phyloP scores from a whole-genome alignment of 1,140 invertebrate genomes.

The Bombus pyrosoma region DNA sequence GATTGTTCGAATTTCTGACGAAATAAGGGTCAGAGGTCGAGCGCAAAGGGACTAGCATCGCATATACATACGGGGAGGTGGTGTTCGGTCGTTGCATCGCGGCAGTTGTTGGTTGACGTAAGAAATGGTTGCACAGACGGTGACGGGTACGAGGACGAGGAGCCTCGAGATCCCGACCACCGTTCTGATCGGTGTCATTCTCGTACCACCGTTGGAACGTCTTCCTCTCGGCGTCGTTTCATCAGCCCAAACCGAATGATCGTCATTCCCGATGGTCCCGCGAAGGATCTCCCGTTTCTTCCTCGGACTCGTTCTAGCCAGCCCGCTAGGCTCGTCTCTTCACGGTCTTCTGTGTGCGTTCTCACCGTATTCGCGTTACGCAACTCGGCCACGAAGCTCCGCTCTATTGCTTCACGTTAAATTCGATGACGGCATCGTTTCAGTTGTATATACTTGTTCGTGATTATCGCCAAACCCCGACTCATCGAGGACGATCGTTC shows the following conservation, averaged over 20 bases:
- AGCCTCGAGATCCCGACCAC: conserved; percentile 61
- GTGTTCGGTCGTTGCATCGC: conserved; percentile 62
- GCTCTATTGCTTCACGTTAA: conserved; percentile 17
- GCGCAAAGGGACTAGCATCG: not conserved
- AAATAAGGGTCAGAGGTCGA: not conserved
- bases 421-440: conserved; percentile 6
- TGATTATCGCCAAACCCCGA: conserved; percentile 3
- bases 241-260: conserved; percentile 26
- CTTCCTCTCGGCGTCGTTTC: conserved; percentile 50
- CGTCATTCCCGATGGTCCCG: conserved; percentile 52
- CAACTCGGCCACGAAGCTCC: conserved; percentile 36
- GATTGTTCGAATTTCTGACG: not conserved
- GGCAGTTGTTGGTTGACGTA: conserved; percentile 56
- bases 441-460: not conserved
- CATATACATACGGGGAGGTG: conserved; percentile 52
- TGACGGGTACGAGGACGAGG: conserved; percentile 67
- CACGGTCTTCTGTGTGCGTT: conserved; percentile 13
- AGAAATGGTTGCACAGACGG: conserved; percentile 66
- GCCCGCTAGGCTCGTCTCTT: not conserved
- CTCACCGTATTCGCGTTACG: conserved; percentile 39
- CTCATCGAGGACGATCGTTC: not conserved
- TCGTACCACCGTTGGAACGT: conserved; percentile 49
- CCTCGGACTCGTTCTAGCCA: not conserved
- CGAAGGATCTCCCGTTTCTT: conserved; percentile 8
- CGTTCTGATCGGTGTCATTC: conserved; percentile 66